phyloP scores from a whole-genome alignment of 64 coral and sea anemone genomes.

The Orbicella faveolata region DNA sequence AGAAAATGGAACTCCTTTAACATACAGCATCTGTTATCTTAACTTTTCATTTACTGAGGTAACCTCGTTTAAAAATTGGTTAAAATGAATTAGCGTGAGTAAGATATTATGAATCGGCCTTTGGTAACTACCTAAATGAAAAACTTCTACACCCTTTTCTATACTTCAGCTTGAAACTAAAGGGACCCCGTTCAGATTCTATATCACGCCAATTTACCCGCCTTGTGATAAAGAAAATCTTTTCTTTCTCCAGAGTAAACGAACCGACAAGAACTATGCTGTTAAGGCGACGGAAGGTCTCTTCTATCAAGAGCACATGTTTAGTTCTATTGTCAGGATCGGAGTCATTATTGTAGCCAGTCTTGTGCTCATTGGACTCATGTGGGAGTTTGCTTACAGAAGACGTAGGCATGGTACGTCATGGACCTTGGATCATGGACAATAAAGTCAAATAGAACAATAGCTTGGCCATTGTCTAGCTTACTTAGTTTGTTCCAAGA shows the following conservation, averaged over 20 bases:
- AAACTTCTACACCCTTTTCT: too few relatives aligned
- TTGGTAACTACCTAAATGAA: too few relatives aligned
- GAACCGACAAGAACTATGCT: slow-evolving; percentile 65
- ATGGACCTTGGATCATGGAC: background rate
- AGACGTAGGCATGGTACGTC: slow-evolving; percentile 60
- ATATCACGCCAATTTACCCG: too few relatives aligned
- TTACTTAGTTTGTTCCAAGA: background rate
- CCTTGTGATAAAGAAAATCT: too few relatives aligned
- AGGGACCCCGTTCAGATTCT: too few relatives aligned
- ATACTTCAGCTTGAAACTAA: too few relatives aligned
- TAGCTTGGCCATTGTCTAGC: background rate
- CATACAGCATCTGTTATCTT: too few relatives aligned
- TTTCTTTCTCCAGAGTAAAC: slow-evolving; percentile 30
- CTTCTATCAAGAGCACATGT: slow-evolving; percentile 59
- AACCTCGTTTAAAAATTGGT: too few relatives aligned
- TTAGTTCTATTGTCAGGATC: slow-evolving; percentile 34
- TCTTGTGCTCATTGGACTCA: slow-evolving; percentile 64
- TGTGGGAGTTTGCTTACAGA: slow-evolving; percentile 81
- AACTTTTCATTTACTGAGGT: too few relatives aligned
- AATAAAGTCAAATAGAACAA: background rate
- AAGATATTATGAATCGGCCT: too few relatives aligned
- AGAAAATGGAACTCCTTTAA: too few relatives aligned
- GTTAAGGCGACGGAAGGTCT: slow-evolving; percentile 63
- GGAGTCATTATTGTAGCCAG: slow-evolving; percentile 38
- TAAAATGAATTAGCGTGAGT: too few relatives aligned